Evolutionary conservation across 2,888 invertebrate species (phyloP), one percentile per base, ranked within the genome.

Genomic region (Agrochola circellaris): DNA sequence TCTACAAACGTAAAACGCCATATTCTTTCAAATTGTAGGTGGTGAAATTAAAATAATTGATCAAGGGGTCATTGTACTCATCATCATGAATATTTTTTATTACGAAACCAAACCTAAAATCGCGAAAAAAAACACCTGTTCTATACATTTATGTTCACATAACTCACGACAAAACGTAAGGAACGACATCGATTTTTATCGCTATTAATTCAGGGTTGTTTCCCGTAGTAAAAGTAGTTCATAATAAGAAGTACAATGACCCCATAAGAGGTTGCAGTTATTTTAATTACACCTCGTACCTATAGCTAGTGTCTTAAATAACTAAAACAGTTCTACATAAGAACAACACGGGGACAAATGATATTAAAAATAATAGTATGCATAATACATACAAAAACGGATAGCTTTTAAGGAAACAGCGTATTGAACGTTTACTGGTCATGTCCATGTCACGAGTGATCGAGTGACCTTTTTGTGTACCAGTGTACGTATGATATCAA

Each of bases 321-420:
- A 23, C 17, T 15, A 30, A 67, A 67, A 34, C 9, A 51, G 23
- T 51, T 15, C 1, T 15, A n/a, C 17, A 45, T 13, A 13, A 6
- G 6, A 38, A 42, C 4, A 51, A 62, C 20, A 17, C 15, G 26
- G 20, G 2, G 17, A 60, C 3, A 61, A 4, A 51, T 56, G 15
- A 6, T 38, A 54, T 69, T 60, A 75, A 69, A 68, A 62, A 70
- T 66, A 30, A 78, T 75, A 60, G 70, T 76, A 76, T 67, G 34
- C 77, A 67, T 62, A 74, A 69, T 65, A 68, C 45, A 34, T n/a
- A n/a, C n/a, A 45, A 61, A 62, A 75, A 66, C 83, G 77, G 81
- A 85, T 84, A 88, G 85, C 87, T 87, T 87, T 83, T 88, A 89
- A 88, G 90, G 89, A 80, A 78, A 81, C 78, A 73, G 75, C 42